Base-by-base conservation (phyloP, 2,113 vertebrate species). In the Enhydra lutris region DNA sequence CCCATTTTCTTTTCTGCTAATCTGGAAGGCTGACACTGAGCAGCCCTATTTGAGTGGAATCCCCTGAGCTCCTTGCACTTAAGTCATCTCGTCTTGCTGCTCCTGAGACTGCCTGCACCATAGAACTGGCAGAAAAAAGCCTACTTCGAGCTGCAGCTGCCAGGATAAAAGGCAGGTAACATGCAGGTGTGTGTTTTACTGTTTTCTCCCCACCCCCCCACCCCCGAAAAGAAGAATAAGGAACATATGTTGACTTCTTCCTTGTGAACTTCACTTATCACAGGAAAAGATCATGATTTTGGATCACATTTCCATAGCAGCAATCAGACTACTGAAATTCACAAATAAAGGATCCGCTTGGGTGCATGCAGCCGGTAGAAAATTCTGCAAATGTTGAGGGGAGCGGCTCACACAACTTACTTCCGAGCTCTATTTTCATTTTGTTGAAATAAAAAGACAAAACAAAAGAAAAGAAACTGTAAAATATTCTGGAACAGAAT, bases 381-480 rank as follows among this genome's bases (percentile, higher is more conserved):
- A 98, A 98, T 95, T 99, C 99, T 99, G 98, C 99, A 98, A 98
- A 98, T 98, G 98, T 98, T 98, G 99, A 99, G 99, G 99, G 98
- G 99, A 99, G 98, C 97, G 97, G 98, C 98, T 99, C 98, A 99
- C 98, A 98, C 97, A 98, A 99, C 99, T 99, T 99, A 99, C 99
- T 99, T 99, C 99, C 99, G 99, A 99, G 99, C 99, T 99, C 99
- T 99, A 99, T 98, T 99, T 99, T 99, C 99, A 99, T 99, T 99
- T 99, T 99, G 99, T 99, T 97, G 99, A 99, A 99, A 99, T 99
- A 99, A 99, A 99, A 99, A 99, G 98, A 99, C 98, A 99, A 99
- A 99, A 99, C 98, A 99, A 98, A 99, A 99, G 98, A 99, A 99
- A 98, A 99, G 94, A 99, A 99, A 98, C 95, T 99, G 98, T 99